A percentile compares a stretch with the other conserved stretches of the same genome.
These are phyloP conservation scores for Cassiopea andromeda DNA, from an alignment of 30 jellyfish, hydroid and myxozoan genomes.

Conservation along the genomic window DNA sequence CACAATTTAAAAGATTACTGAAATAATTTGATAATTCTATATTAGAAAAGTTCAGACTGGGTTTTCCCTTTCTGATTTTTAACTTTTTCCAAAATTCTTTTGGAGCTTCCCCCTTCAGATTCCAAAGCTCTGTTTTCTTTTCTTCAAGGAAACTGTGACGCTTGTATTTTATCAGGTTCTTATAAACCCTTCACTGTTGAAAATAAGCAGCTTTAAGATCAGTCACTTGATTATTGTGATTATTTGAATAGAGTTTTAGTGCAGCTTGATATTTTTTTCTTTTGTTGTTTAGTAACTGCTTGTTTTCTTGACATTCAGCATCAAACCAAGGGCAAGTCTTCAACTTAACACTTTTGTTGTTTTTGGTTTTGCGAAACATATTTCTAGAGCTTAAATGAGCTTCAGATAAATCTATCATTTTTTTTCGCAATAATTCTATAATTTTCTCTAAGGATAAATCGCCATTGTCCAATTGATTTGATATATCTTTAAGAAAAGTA, in stretches of 20 bases:
- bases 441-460: slow-evolving; percentile 5
- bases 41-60: slow-evolving; percentile 13
- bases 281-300: slow-evolving; percentile 21
- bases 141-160: slow-evolving; percentile 33
- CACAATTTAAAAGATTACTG: slow-evolving; percentile 10
- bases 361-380: slow-evolving; percentile 5
- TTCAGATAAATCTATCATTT: slow-evolving; percentile 16
- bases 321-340: slow-evolving; percentile 22
- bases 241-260: slow-evolving; percentile 11
- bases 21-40: slow-evolving; percentile 6
- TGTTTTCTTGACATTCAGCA: slow-evolving; percentile 15
- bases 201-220: slow-evolving; percentile 7
- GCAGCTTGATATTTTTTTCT: slow-evolving; percentile 25
- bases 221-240: slow-evolving; percentile 1
- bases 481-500: slow-evolving; percentile 15
- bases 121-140: slow-evolving; percentile 12
- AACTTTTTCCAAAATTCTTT: slow-evolving; percentile 29
- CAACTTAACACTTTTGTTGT: background rate
- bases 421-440: slow-evolving; percentile 6
- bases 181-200: slow-evolving; percentile 17
- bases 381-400: slow-evolving; percentile 15
- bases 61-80: background rate
- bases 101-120: slow-evolving; percentile 34
- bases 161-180: slow-evolving; percentile 24
- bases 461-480: slow-evolving; percentile 12